Evolutionary conservation across 2,888 invertebrate species (phyloP).

Genomic region (Boloria selene): DNA sequence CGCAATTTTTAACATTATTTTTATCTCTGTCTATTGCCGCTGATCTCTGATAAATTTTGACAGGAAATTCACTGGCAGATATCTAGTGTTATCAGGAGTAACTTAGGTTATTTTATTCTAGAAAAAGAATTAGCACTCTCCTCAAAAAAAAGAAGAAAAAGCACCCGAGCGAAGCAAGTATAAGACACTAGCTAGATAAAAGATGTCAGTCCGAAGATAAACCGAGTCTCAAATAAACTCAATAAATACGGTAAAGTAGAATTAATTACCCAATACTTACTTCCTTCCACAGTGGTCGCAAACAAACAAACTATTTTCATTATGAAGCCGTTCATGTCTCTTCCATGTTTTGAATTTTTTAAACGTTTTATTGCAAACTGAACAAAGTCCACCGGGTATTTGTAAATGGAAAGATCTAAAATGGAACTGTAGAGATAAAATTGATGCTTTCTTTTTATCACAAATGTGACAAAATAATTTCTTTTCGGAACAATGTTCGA

Average conservation of each 20-base stretch:
- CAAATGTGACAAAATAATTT: slow-evolving; percentile 53
- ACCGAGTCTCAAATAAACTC: background rate
- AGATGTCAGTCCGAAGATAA: no score
- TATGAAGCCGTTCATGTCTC: slow-evolving; percentile 52
- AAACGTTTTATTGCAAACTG: slow-evolving; percentile 50
- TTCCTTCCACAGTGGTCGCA: slow-evolving; percentile 57
- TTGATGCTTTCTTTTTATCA: slow-evolving; percentile 35
- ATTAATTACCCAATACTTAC: slow-evolving; percentile 46
- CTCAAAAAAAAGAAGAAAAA: no score
- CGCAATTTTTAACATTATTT: no score
- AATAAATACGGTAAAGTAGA: background rate
- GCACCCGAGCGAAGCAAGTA: no score
- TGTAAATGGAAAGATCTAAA: slow-evolving; percentile 58
- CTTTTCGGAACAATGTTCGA: slow-evolving; percentile 44
- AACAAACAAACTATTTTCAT: slow-evolving; percentile 42
- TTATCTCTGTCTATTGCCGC: no score
- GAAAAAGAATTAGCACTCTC: no score
- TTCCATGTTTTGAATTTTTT: slow-evolving; percentile 47
- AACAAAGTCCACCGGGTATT: slow-evolving; percentile 55
- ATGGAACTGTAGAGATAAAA: slow-evolving; percentile 55
- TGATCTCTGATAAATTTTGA: no score
- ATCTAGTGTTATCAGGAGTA: no score
- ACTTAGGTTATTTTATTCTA: no score
- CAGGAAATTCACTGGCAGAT: no score
- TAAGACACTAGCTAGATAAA: no score